These are phyloP conservation scores for Hemibagrus guttatus DNA, from an alignment of 2,797 vertebrate genomes.

Conservation along the genomic window DNA sequence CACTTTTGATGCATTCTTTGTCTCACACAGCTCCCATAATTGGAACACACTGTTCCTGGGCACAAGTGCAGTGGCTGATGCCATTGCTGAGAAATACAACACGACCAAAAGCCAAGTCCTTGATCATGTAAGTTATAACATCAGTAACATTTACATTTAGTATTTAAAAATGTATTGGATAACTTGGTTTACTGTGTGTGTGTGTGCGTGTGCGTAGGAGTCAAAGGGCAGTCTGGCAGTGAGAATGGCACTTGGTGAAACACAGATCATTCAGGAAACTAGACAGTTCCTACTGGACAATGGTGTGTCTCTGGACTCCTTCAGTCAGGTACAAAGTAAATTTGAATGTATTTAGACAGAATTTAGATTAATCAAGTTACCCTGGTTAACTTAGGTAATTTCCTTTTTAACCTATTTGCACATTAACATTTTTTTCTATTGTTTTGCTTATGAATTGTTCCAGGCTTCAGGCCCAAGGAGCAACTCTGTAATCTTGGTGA, in stretches of 20 bases:
- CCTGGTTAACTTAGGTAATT: neutral
- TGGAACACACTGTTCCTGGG: conserved; percentile 95
- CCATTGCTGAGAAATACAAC: conserved; percentile 92
- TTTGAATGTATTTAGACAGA: neutral
- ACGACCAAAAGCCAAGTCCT: conserved; percentile 94
- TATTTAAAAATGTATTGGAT: neutral
- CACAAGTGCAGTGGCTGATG: conserved; percentile 89
- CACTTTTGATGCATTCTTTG: neutral
- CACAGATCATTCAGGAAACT: conserved; percentile 92
- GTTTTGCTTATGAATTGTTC: conserved; percentile 3
- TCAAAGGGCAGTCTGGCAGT: conserved; percentile 90
- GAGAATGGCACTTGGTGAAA: conserved; percentile 92
- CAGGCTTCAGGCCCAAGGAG: conserved; percentile 87
- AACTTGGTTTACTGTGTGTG: neutral
- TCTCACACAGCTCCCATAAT: conserved; percentile 85
- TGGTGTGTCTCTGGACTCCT: conserved; percentile 88
- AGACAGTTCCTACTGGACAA: conserved; percentile 89
- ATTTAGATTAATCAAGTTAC: neutral
- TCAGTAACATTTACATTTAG: neutral
- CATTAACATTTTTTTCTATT: neutral
- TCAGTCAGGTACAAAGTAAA: conserved; percentile 84
- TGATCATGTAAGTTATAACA: conserved; percentile 84
- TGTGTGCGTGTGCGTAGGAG: conserved; percentile 74
- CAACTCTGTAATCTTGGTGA: conserved; percentile 87
- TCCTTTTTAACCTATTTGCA: neutral